phyloP scores from a whole-genome alignment of 2,888 invertebrate genomes.

The Pheosia gnoma region DNA sequence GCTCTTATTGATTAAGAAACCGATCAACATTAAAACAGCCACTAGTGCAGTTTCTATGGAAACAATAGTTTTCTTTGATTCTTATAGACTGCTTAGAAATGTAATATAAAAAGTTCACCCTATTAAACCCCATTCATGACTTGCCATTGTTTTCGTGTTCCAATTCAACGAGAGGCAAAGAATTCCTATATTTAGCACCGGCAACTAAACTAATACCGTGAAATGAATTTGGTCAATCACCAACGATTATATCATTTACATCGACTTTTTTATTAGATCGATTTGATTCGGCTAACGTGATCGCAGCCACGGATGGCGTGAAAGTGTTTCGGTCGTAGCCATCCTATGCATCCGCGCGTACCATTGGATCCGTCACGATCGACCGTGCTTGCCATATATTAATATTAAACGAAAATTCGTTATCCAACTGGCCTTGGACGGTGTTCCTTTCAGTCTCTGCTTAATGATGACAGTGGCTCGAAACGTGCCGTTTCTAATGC shows the following conservation, averaged over 20 bases:
- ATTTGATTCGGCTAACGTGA: constrained; percentile 59
- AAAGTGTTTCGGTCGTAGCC: constrained; percentile 65
- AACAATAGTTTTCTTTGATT: constrained; percentile 1
- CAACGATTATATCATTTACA: constrained; percentile 60
- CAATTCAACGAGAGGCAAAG: constrained; percentile 4
- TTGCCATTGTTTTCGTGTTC: background rate
- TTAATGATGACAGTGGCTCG: constrained; percentile 80
- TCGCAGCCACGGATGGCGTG: constrained; percentile 51
- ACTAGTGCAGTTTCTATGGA: background rate
- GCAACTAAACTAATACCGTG: constrained; percentile 42
- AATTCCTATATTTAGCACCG: constrained; percentile 15
- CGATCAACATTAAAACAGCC: background rate
- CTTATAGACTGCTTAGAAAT: background rate
- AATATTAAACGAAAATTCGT: constrained; percentile 83
- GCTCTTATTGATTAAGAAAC: background rate
- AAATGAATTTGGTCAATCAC: constrained; percentile 48
- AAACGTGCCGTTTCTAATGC: constrained; percentile 73
- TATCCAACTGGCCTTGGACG: constrained; percentile 79
- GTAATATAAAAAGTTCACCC: background rate
- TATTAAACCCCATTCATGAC: background rate
- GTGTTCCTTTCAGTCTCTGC: constrained; percentile 79
- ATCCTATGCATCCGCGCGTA: constrained; percentile 67
- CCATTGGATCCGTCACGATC: constrained; percentile 73
- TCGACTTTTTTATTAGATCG: constrained; percentile 53
- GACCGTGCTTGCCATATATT: constrained; percentile 76